Percentiles rank a stretch among this genome's conserved stretches.
Evolutionary conservation across 2,113 vertebrate genomes (phyloP).

Genomic region (Ictalurus punctatus): DNA sequence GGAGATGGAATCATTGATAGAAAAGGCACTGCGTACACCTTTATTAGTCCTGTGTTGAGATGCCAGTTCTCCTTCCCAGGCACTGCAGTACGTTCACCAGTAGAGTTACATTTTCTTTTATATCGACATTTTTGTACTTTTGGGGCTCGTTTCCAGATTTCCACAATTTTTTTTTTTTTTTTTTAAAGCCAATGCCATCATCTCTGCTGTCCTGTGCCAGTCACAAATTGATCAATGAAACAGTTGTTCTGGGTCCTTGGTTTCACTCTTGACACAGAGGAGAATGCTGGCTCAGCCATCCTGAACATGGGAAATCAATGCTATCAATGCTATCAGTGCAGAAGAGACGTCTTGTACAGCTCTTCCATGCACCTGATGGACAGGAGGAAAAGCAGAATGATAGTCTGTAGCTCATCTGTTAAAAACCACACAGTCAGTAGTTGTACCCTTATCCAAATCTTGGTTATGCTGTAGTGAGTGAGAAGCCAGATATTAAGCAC

Average conservation of each 20-base stretch:
- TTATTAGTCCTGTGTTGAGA: not conserved
- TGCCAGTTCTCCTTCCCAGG: too few relatives aligned
- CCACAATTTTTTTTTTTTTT: not conserved
- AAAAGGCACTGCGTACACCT: not conserved
- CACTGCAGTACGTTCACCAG: not conserved
- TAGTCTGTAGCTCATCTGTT: not conserved
- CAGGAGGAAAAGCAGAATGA: not conserved
- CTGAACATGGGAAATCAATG: not conserved
- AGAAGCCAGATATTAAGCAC: not conserved
- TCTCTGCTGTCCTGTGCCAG: not conserved
- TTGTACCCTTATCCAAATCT: too few relatives aligned
- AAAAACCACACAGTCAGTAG: not conserved
- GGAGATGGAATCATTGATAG: not conserved
- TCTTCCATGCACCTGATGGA: not conserved
- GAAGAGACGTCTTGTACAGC: not conserved
- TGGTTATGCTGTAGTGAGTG: not conserved
- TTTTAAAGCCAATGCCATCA: not conserved
- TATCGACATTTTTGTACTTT: not conserved
- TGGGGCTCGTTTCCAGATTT: not conserved
- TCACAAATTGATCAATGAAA: not conserved
- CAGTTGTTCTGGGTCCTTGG: not conserved
- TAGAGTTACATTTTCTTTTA: not conserved
- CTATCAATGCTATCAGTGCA: not conserved
- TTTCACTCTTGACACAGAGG: not conserved
- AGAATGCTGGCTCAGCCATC: not conserved